Conservation (phyloP, 2,888 invertebrate species). For the Craniophora ligustri region DNA sequence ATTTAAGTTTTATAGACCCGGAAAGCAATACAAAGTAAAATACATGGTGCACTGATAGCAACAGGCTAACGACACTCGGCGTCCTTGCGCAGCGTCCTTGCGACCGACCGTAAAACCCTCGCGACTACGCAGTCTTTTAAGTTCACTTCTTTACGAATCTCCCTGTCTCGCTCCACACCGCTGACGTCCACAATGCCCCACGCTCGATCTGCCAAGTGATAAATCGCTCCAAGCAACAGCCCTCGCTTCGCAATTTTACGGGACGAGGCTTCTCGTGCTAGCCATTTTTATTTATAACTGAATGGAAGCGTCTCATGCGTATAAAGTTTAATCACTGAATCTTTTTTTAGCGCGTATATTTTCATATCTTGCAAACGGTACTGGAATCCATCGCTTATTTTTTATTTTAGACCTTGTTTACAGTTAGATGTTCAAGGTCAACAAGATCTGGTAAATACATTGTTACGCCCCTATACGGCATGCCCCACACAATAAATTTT, state of each 20-base stretch:
- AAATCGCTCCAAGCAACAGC: slow-evolving; percentile 79
- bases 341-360: slow-evolving; percentile 65
- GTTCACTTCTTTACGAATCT: slow-evolving; percentile 47
- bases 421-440: slow-evolving; percentile 70
- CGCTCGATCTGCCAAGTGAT: slow-evolving; percentile 75
- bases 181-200: slow-evolving; percentile 66
- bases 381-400: slow-evolving; percentile 54
- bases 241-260: slow-evolving; percentile 72
- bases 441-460: slow-evolving; percentile 75
- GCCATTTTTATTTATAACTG: slow-evolving; percentile 78
- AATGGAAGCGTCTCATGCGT: slow-evolving; percentile 73
- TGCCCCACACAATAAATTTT: slow-evolving; percentile 73
- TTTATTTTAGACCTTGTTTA: slow-evolving; percentile 49
- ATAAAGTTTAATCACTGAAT: slow-evolving; percentile 75
- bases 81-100: slow-evolving; percentile 86
- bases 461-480: slow-evolving; percentile 71
- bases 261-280: slow-evolving; percentile 71
- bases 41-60: slow-evolving; percentile 23
- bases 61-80: slow-evolving; percentile 71
- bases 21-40: slow-evolving; percentile 7
- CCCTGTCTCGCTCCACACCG: slow-evolving; percentile 60
- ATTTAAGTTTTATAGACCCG: slow-evolving; percentile 1
- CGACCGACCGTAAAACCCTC: slow-evolving; percentile 69
- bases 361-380: slow-evolving; percentile 59
- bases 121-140: slow-evolving; percentile 63